Base-by-base conservation (phyloP, 2,888 invertebrate species). In the Dryococelus australis region DNA sequence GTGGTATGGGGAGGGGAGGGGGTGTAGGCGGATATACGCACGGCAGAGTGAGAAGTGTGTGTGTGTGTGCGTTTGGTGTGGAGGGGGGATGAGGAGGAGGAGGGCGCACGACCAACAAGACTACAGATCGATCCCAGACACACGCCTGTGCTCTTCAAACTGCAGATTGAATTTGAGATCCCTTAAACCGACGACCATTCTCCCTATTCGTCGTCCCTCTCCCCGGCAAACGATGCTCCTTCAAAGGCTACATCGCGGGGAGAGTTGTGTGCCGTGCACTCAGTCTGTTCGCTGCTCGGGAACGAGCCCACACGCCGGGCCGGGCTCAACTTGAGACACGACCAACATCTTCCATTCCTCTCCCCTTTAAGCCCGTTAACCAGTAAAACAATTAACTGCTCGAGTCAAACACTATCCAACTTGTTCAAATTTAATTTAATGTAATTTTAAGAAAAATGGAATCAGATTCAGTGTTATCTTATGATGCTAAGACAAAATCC, bases 141-240 rank as follows among this genome's bases (percentile, higher is more conserved):
- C 65, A 20, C 65, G 65, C 65, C 65, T n/a, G 24, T n/a, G 65
- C 43, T 83, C 83, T 83, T 83, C 83, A 83, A 83, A 27, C 28
- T 83, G 43, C 83, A 83, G 83, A 83, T 24, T 83, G 83, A 83
- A 83, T 83, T 28, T 28, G 35, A 28, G 43, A 83, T 83, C 83
- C 83, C 43, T 83, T 83, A 83, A 83, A 83, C 28, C 83, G 83
- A 83, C 83, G 43, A 83, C 35, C 65, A 3, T n/a, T n/a, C 65
- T 24, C 16, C 65, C 6, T 65, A 0, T 24, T n/a, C 24, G 65
- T 20, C 65, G 12, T 20, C 24, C 24, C 24, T 24, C 20, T 65
- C 24, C 24, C 65, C 20, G 2, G 65, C 35, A 35, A 65, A 24
- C 65, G 65, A 65, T 3, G n/a, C 65, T 65, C n/a, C 65, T 65